Evolutionary conservation across 2,888 invertebrate species (phyloP).

Genomic region (Macrosiphum euphorbiae): DNA sequence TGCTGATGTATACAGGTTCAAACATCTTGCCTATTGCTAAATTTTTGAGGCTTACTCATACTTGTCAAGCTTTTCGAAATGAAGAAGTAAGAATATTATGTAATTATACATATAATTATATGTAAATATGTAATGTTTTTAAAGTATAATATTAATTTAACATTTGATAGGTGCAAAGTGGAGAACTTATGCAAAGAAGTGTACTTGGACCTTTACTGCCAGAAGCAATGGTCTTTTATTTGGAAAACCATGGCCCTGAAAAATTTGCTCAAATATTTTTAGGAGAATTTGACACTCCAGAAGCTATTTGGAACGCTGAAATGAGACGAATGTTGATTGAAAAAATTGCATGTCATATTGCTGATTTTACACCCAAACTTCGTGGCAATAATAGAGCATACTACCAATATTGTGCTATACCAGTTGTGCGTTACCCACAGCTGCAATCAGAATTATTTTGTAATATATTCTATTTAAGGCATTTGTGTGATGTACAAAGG

Average conservation of each 20-base stretch:
- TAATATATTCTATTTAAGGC: constrained; percentile 96
- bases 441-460: constrained; percentile 97
- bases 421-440: constrained; percentile 93
- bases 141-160: constrained; percentile 42
- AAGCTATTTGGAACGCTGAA: constrained; percentile 98
- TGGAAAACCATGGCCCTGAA: constrained; percentile 98
- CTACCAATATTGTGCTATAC: constrained; percentile 96
- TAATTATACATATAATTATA: background rate
- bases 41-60: constrained; percentile 94
- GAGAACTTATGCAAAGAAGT: constrained; percentile 92
- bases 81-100: constrained; percentile 78
- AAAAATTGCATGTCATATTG: constrained; percentile 96
- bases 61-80: constrained; percentile 93
- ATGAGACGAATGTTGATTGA: constrained; percentile 97
- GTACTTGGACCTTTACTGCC: constrained; percentile 94
- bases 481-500: constrained; percentile 87
- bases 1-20: constrained; percentile 98
- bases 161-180: constrained; percentile 71
- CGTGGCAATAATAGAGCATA: constrained; percentile 94
- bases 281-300: constrained; percentile 98
- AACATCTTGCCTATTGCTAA: constrained; percentile 95
- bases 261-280: constrained; percentile 98
- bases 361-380: constrained; percentile 95
- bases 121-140: background rate
- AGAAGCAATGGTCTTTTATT: constrained; percentile 98